These are phyloP conservation scores for Pollenia griseotomentosa DNA, from an alignment of 2,888 invertebrate genomes.

Conservation along the genomic window DNA sequence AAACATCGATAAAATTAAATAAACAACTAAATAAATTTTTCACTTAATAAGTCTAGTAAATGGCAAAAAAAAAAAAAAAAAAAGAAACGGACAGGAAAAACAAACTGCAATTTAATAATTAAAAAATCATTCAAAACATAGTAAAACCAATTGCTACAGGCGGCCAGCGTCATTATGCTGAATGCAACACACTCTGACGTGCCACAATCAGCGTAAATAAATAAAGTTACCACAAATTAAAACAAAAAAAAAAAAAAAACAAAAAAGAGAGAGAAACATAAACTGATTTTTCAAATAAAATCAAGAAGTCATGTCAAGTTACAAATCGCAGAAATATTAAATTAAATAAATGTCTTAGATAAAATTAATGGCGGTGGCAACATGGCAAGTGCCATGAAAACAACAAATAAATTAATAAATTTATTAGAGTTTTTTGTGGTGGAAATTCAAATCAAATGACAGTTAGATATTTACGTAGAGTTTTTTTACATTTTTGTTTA, in stretches of 20 bases:
- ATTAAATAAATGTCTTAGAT: conserved; percentile 50
- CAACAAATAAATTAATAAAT: conserved; percentile 22
- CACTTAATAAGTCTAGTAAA: not conserved
- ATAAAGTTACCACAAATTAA: conserved; percentile 1
- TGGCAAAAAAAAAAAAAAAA: conserved; percentile 1
- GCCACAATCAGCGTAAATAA: not conserved
- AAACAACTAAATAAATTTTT: conserved; percentile 15
- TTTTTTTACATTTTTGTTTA: not conserved
- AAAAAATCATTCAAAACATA: conserved; percentile 40
- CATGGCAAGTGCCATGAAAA: conserved; percentile 37
- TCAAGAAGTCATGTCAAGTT: conserved; percentile 42
- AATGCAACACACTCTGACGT: conserved; percentile 11
- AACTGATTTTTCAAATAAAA: conserved; percentile 19
- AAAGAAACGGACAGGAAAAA: not conserved
- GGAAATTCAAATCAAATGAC: conserved; percentile 31
- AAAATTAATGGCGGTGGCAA: conserved; percentile 47
- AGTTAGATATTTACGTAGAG: not conserved
- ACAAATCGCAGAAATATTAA: conserved; percentile 38
- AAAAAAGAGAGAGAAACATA: not conserved
- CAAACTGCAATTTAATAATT: conserved; percentile 43
- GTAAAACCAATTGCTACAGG: conserved; percentile 6
- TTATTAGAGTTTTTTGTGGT: conserved; percentile 37
- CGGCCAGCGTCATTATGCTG: not conserved
- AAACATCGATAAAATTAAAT: conserved; percentile 51
- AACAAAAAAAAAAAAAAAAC: not conserved